Evolutionary conservation across 2,113 vertebrate species (phyloP).

Genomic region (Pipa parva): DNA sequence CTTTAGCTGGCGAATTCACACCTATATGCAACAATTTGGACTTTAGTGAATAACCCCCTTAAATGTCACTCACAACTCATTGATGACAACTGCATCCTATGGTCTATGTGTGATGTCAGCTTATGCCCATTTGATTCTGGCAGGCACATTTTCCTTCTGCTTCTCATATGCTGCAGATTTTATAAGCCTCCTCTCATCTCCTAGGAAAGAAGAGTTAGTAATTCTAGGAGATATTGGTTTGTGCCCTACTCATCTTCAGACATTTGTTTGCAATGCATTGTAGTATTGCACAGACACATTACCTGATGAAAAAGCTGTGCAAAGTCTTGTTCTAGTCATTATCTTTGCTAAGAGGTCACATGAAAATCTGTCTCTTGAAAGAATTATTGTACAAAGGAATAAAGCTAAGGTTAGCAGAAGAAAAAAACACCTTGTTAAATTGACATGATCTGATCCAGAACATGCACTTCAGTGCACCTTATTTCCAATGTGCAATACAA

Average conservation of each 20-base stretch:
- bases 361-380: slow-evolving; percentile 7
- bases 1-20: too few relatives aligned
- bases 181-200: too few relatives aligned
- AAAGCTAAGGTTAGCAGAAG: neutral
- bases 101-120: too few relatives aligned
- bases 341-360: slow-evolving; percentile 1
- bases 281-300: neutral
- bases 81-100: too few relatives aligned
- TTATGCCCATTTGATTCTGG: too few relatives aligned
- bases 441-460: slow-evolving; percentile 11
- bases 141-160: too few relatives aligned
- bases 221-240: neutral
- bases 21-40: too few relatives aligned
- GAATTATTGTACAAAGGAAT: slow-evolving; percentile 10
- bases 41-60: too few relatives aligned
- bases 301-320: slow-evolving; percentile 9
- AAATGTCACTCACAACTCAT: too few relatives aligned
- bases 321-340: slow-evolving; percentile 10
- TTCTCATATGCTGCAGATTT: too few relatives aligned
- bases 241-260: neutral
- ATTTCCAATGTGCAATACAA: slow-evolving; percentile 14
- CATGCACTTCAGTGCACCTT: slow-evolving; percentile 5
- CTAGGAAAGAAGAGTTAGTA: too few relatives aligned
- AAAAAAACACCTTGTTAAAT: neutral
- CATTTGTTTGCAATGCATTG: neutral